Base-by-base conservation (phyloP, 1,140 invertebrate genomes). In the Bicyclus anynana region DNA sequence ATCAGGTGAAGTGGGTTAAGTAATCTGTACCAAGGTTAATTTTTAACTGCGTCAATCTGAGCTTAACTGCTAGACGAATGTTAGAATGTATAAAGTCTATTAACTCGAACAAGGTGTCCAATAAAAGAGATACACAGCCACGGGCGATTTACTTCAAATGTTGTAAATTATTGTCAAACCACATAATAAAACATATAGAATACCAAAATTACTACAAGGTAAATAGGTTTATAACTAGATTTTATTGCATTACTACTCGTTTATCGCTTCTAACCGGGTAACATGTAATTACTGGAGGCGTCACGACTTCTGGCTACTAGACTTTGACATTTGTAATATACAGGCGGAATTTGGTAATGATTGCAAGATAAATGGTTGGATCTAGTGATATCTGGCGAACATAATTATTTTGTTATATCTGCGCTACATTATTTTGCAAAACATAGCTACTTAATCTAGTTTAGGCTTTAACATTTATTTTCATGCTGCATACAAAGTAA, bases 251-350 rank as follows among this genome's bases (percentile, higher is more conserved):
- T 44, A 44, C 51, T 44, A 33, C 17, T 6, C 17, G 26, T 46
- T 53, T 35, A 57, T 57, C 40, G 40, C 40, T 44, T 44, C 40
- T 44, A 17, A 12, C 10, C 16, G 20, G 54, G 42, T 50, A 56
- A 56, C 48, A 48, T 57, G 47, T 57, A 57, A 23, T 35, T 26
- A 48, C 37, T 38, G 17, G 26, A 50, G 48, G 48, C 48, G 48
- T 51, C 48, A 57, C 55, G 55, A 57, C 44, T 57, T 57, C 40
- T 37, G 47, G 26, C 9, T 27, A 17, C 38, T 44, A 40, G 23
- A 44, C 6, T 20, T 44, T 57, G 48, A 57, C 47, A 57, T 57
- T 57, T 57, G 47, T 44, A 44, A 44, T 16, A 44, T 17, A 44
- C 16, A 44, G 17, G 10, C 10, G 40, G 18, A 44, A 16, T 20